Base-by-base conservation (phyloP, 2,797 vertebrate genomes). In the Gallinago stenura region DNA sequence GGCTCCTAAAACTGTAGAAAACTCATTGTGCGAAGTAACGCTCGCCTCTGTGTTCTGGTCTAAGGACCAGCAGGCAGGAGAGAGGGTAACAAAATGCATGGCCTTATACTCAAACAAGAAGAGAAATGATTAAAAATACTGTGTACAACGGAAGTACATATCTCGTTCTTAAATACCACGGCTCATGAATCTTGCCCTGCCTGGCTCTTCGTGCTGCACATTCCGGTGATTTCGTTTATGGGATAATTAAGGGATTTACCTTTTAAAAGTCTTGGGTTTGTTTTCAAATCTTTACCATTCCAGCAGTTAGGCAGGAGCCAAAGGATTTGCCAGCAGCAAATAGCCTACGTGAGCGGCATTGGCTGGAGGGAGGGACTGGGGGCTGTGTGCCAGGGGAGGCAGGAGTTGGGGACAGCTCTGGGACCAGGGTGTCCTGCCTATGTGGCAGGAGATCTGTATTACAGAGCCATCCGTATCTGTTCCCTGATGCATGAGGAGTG, bases 201-300 rank as follows among this genome's bases (percentile, higher is more conserved):
- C 82, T 79, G 65, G 46, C 57, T 25, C 8, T 68, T n/a, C 57
- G 51, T 82, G 71, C 78, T 90, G 79, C 41, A 33, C 4, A 0
- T 93, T 84, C 77, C 68, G 64, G 75, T 5, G 15, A 25, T 93
- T 93, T 91, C 70, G 84, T 97, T 95, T 94, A 50, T 51, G 88
- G 88, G 77, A 76, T 93, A 94, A 91, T 95, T 64, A 95, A 70
- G 70, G 91, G 90, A 96, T 96, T 96, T 96, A 91, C 81, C 85
- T 91, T 94, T 85, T 85, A 87, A 90, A 96, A 91, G 89, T 89
- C 88, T 53, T 65, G 66, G 26, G 87, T 92, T 94, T 96, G 62
- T 92, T 95, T 96, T 96, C 66, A 60, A 5, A 84, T 92, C 62
- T 83, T 83, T 75, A 64, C 79, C 60, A 21, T 87, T 69, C 39